These are phyloP conservation scores for Amaurobius ferox DNA, from an alignment of 2,888 invertebrate genomes.

Conservation along the genomic window DNA sequence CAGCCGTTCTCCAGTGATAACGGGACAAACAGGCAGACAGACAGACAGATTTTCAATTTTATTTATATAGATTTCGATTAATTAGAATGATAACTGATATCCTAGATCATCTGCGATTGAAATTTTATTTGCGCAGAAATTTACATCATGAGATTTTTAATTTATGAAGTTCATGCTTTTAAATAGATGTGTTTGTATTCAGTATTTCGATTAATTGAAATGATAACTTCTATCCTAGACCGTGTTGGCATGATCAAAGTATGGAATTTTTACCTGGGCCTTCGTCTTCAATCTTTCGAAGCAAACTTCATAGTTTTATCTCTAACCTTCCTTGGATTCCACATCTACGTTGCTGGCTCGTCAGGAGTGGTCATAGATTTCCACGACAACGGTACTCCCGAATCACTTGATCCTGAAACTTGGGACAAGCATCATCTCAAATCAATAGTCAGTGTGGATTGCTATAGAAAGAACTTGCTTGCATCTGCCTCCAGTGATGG, in stretches of 20 bases:
- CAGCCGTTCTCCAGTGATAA: too few relatives aligned
- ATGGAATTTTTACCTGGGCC: slow-evolving; percentile 91
- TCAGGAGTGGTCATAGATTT: slow-evolving; percentile 86
- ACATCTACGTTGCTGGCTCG: slow-evolving; percentile 86
- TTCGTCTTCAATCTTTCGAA: slow-evolving; percentile 84
- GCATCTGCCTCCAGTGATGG: slow-evolving; percentile 88
- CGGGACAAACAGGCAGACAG: too few relatives aligned
- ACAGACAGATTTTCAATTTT: too few relatives aligned
- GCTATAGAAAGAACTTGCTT: slow-evolving; percentile 82
- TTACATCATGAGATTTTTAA: too few relatives aligned
- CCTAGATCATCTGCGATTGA: too few relatives aligned
- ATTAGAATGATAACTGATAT: too few relatives aligned
- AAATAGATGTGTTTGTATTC: too few relatives aligned
- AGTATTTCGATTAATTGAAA: too few relatives aligned
- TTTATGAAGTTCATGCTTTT: too few relatives aligned
- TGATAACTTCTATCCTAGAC: slow-evolving; percentile 18
- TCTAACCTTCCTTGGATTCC: slow-evolving; percentile 79
- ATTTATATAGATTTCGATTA: too few relatives aligned
- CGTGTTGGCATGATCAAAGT: slow-evolving; percentile 86
- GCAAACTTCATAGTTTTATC: slow-evolving; percentile 82
- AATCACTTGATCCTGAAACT: slow-evolving; percentile 80
- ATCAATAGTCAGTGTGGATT: slow-evolving; percentile 85
- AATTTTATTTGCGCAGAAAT: too few relatives aligned
- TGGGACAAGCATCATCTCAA: slow-evolving; percentile 87
- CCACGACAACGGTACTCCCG: slow-evolving; percentile 81